Conservation (phyloP, 2,888 invertebrate species). For the Spicauda simplicius region DNA sequence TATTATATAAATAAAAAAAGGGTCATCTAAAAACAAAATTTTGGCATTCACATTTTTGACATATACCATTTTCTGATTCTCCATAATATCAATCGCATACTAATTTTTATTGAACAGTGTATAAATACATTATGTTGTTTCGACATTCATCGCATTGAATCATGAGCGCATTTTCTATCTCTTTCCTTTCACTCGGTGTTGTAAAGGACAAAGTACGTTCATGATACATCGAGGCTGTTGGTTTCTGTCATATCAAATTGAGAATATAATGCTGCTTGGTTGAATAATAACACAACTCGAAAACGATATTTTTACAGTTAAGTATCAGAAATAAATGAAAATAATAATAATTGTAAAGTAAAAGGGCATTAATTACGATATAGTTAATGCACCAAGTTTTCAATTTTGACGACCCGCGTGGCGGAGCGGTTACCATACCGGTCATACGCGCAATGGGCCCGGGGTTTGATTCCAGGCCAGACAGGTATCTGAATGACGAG, state of each 20-base stretch:
- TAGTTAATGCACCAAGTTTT: too few relatives aligned
- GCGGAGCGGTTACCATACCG: too few relatives aligned
- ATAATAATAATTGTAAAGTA: too few relatives aligned
- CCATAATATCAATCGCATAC: conserved; percentile 5
- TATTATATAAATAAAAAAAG: background rate
- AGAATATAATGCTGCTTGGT: too few relatives aligned
- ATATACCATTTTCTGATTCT: background rate
- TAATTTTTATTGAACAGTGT: conserved; percentile 24
- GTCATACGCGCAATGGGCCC: too few relatives aligned
- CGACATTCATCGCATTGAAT: conserved; percentile 23
- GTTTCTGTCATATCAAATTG: conserved; percentile 18
- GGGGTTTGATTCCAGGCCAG: too few relatives aligned
- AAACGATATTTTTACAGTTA: too few relatives aligned
- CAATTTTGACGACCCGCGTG: too few relatives aligned
- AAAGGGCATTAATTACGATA: too few relatives aligned
- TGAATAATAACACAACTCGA: too few relatives aligned
- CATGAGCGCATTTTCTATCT: conserved; percentile 26
- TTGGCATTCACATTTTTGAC: conserved; percentile 24
- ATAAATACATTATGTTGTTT: conserved; percentile 31
- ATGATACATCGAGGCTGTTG: conserved; percentile 22
- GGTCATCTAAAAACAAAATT: background rate
- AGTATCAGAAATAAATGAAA: too few relatives aligned
- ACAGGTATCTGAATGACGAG: too few relatives aligned
- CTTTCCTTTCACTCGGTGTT: conserved; percentile 22
- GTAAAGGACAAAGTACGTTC: conserved; percentile 23